A percentile compares a stretch with the other conserved stretches of the same genome.
Evolutionary conservation across 1,140 invertebrate species (phyloP).

Genomic region (Drosophila jambulina): DNA sequence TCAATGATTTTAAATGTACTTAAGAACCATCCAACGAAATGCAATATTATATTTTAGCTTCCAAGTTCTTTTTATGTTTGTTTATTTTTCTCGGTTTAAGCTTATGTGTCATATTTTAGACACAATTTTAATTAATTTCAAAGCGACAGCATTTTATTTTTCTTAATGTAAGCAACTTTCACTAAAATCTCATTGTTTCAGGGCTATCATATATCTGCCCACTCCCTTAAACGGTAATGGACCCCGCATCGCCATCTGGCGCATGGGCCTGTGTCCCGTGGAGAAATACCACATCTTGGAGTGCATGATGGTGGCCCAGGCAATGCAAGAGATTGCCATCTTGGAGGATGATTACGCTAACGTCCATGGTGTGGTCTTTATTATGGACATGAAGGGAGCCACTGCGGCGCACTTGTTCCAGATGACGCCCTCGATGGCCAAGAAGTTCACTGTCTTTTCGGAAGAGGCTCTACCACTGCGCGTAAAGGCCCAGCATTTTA

Average conservation of each 20-base stretch:
- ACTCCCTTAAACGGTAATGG: slow-evolving; percentile 75
- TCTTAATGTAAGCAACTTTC: neutral
- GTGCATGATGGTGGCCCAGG: slow-evolving; percentile 56
- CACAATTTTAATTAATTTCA: too few relatives aligned
- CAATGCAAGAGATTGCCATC: slow-evolving; percentile 71
- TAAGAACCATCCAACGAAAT: too few relatives aligned
- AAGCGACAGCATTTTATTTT: neutral
- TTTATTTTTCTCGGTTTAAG: too few relatives aligned
- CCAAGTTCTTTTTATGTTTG: too few relatives aligned
- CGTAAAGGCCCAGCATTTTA: slow-evolving; percentile 85
- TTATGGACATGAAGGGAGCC: slow-evolving; percentile 85
- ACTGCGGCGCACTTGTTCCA: slow-evolving; percentile 85
- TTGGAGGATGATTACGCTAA: slow-evolving; percentile 85
- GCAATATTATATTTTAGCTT: too few relatives aligned
- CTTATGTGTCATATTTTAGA: too few relatives aligned
- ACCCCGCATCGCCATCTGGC: slow-evolving; percentile 56
- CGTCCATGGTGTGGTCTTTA: slow-evolving; percentile 85
- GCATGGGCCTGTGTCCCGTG: slow-evolving; percentile 48
- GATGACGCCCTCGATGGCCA: slow-evolving; percentile 85
- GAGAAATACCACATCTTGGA: slow-evolving; percentile 67
- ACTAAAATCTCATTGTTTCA: slow-evolving; percentile 6
- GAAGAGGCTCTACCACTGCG: slow-evolving; percentile 87
- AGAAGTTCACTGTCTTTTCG: slow-evolving; percentile 85
- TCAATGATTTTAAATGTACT: neutral
- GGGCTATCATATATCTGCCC: slow-evolving; percentile 69